phyloP scores from a whole-genome alignment of 2,113 vertebrate genomes.

The Spheniscus mendiculus region DNA sequence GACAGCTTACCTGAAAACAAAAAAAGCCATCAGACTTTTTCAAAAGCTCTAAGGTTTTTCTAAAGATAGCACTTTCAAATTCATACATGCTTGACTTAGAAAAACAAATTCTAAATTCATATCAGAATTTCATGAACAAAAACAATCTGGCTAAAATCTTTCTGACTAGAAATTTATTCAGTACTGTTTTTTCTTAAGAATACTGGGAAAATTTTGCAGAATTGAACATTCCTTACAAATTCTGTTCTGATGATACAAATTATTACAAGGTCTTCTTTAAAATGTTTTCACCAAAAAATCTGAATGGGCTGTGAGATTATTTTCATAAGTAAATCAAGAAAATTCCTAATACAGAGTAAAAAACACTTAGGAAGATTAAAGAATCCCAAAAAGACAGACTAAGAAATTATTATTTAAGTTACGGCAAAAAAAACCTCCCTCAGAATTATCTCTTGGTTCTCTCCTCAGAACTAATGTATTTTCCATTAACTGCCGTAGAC shows the following conservation, averaged over 20 bases:
- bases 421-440: accelerated
- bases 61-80: neutral
- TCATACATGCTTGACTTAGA: neutral
- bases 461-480: neutral
- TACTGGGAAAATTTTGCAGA: neutral
- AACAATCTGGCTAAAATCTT: neutral
- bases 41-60: neutral
- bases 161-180: neutral
- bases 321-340: neutral
- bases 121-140: neutral
- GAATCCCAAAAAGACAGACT: neutral
- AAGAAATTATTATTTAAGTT: neutral
- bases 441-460: neutral
- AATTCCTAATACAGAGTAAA: neutral
- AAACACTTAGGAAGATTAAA: neutral
- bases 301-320: neutral
- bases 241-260: neutral
- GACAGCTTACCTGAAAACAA: slow-evolving; percentile 13
- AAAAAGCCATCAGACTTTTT: neutral
- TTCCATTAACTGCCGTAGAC: neutral
- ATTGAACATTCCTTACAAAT: neutral
- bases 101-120: slow-evolving; percentile 3
- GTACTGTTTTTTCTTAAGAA: neutral
- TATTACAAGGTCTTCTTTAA: neutral
- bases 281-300: neutral